These are phyloP conservation scores for Vollenhovia emeryi DNA, from an alignment of 1,140 invertebrate genomes.

Conservation along the genomic window DNA sequence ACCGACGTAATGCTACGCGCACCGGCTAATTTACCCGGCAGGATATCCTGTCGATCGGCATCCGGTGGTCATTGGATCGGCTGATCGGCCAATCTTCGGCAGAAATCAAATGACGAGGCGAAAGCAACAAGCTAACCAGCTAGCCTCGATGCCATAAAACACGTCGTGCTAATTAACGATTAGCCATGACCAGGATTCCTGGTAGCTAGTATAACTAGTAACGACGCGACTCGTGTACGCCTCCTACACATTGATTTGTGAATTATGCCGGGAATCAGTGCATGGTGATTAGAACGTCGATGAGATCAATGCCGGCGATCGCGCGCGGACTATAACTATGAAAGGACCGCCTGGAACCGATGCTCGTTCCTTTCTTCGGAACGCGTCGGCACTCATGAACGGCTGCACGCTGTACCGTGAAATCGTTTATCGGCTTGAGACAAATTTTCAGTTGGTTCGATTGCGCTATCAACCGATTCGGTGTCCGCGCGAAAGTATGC, in stretches of 20 bases:
- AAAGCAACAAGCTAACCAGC: constrained; percentile 47
- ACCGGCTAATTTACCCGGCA: constrained; percentile 67
- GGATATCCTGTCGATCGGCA: constrained; percentile 80
- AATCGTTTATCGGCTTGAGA: not conserved
- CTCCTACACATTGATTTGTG: constrained; percentile 65
- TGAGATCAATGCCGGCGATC: constrained; percentile 66
- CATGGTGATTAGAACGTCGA: constrained; percentile 79
- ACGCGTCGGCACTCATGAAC: not conserved
- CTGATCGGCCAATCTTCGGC: constrained; percentile 73
- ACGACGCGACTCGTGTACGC: constrained; percentile 62
- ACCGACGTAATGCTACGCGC: constrained; percentile 52
- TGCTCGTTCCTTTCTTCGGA: not conserved
- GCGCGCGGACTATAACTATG: constrained; percentile 48
- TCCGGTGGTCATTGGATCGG: constrained; percentile 76
- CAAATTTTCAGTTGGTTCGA: constrained; percentile 5
- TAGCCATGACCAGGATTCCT: constrained; percentile 78
- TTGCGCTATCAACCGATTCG: not conserved
- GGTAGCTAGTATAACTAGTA: constrained; percentile 73
- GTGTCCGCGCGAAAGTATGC: not conserved
- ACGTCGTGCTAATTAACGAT: constrained; percentile 81
- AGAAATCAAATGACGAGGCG: constrained; percentile 70
- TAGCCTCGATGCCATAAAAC: constrained; percentile 74
- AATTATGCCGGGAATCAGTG: constrained; percentile 80
- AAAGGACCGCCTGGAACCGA: constrained; percentile 12
- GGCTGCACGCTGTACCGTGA: not conserved